A percentile compares a stretch with the other conserved stretches of the same genome.
phyloP scores from a whole-genome alignment of 2,888 invertebrate species.

The Elmis aenea region DNA sequence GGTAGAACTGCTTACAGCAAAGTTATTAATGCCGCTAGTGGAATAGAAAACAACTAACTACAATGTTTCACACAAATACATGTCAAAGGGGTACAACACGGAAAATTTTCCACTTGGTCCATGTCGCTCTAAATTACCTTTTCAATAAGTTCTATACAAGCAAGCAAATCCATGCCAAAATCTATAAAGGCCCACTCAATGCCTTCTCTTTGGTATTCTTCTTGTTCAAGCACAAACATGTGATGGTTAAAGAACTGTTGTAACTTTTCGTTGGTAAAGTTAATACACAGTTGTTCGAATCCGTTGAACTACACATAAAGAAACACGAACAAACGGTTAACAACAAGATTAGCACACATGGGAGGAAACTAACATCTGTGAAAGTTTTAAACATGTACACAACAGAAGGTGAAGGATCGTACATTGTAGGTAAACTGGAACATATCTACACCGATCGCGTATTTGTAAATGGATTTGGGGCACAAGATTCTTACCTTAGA shows the following conservation, averaged over 20 bases:
- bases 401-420: no score
- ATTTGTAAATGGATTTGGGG: no score
- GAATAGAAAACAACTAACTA: background rate
- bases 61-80: no score
- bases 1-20: conserved; percentile 1
- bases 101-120: background rate
- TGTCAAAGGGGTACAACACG: no score
- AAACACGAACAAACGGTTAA: conserved; percentile 4
- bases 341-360: no score
- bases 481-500: no score
- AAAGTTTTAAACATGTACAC: no score
- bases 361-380: no score
- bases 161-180: conserved; percentile 94
- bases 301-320: conserved; percentile 71
- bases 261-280: conserved; percentile 96
- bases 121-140: conserved; percentile 59
- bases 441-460: no score
- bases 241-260: conserved; percentile 99
- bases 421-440: no score
- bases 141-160: conserved; percentile 93
- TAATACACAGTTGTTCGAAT: conserved; percentile 97
- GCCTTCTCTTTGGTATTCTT: conserved; percentile 91
- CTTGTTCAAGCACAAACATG: conserved; percentile 97
- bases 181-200: conserved; percentile 96
- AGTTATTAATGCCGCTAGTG: background rate